Base-by-base conservation (phyloP, 2,888 invertebrate species). In the Hartigia nigra region DNA sequence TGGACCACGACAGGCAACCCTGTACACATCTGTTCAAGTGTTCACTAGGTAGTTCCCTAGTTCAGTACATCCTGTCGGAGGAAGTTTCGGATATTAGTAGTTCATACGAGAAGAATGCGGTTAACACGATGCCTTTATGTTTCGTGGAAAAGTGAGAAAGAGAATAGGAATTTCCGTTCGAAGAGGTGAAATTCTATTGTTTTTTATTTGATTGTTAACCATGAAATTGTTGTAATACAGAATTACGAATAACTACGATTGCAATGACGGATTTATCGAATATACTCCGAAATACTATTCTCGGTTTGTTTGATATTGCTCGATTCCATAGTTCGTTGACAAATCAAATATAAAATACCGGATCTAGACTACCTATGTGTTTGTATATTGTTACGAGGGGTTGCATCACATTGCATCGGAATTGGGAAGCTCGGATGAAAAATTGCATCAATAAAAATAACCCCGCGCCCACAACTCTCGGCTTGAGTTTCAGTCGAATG, bases 41-140 rank as follows among this genome's bases (percentile, higher is more conserved):
- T 55, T 55, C 55, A 23, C 23, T 23, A 23, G 23, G 55, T 23
- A 55, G 55, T 74, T 76, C 76, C 76, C 76, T 70, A 76, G 76
- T 79, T 76, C 79, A 76, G 72, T 35, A 77, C 74, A 79, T 79
- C 76, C 79, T 79, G 79, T 79, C 69, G 69, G 23, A 5, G 72
- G 34, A 31, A 35, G 31, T 34, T 12, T 31, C 23, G 72, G 31
- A 31, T 72, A 14, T 72, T 72, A 72, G 34, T 34, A 55, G 55
- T 55, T 55, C 23, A 55, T 23, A 23, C 55, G 55, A 55, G 55
- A 23, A 55, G 55, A 55, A 55, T 55, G 55, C 23, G 55, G 9
- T 55, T 55, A 55, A 55, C 55, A 55, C 55, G 55, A 55, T 55
- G 9, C 55, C 55, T 55, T 55, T 23, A 23, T 55, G 55, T 55